These are phyloP conservation scores for Torymus tubicola DNA, from an alignment of 2,888 invertebrate genomes.

Conservation along the genomic window DNA sequence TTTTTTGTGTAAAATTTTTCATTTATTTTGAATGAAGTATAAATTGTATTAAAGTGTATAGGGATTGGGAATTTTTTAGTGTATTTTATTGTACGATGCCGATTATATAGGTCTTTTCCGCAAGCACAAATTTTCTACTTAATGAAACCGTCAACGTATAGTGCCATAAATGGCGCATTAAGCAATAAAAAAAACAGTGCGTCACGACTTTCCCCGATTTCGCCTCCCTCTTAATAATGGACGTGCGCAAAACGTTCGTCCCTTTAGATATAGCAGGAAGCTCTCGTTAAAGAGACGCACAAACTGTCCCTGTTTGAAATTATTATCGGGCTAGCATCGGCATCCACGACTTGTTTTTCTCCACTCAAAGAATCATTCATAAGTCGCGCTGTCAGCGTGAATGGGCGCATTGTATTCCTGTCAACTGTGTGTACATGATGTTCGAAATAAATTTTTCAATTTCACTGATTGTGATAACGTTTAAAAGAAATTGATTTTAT, in stretches of 20 bases:
- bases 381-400: neutral
- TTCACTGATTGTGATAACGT: slow-evolving; percentile 1
- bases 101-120: too few relatives aligned
- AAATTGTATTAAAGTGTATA: too few relatives aligned
- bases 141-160: too few relatives aligned
- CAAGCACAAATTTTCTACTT: too few relatives aligned
- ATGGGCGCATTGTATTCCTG: neutral
- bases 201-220: slow-evolving; percentile 26
- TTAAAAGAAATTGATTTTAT: slow-evolving; percentile 56
- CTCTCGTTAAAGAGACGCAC: slow-evolving; percentile 40
- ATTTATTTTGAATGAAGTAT: too few relatives aligned
- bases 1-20: too few relatives aligned
- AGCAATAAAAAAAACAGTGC: neutral
- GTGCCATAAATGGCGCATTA: too few relatives aligned
- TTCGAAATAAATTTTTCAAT: neutral
- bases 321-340: slow-evolving; percentile 27
- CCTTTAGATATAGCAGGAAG: slow-evolving; percentile 42
- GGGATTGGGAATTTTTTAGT: too few relatives aligned
- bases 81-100: too few relatives aligned
- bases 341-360: slow-evolving; percentile 24
- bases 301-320: slow-evolving; percentile 38
- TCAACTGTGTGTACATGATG: too few relatives aligned
- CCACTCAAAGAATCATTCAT: slow-evolving; percentile 13
- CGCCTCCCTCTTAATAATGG: slow-evolving; percentile 15
- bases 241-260: slow-evolving; percentile 18